These are phyloP conservation scores for Mercenaria mercenaria DNA, from an alignment of 1,140 invertebrate genomes.

Conservation along the genomic window DNA sequence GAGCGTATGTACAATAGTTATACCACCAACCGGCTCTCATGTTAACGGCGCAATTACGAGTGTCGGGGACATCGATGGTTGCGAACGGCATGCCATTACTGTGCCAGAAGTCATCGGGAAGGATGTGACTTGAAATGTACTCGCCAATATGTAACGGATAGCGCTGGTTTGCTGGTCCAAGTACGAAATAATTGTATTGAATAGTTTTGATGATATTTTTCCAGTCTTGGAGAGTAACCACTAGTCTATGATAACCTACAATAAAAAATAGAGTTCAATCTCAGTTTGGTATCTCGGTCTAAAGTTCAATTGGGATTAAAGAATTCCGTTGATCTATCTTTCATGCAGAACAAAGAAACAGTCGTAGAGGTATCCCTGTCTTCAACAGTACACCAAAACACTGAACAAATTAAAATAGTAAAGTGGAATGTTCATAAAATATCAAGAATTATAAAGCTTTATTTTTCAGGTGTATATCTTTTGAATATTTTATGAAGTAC, in stretches of 20 bases:
- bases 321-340: too few relatives aligned
- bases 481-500: too few relatives aligned
- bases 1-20: conserved; percentile 69
- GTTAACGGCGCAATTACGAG: conserved; percentile 52
- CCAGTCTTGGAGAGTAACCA: conserved; percentile 38
- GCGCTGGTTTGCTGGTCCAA: not conserved
- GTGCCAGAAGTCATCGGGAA: conserved; percentile 67
- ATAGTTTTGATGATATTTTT: not conserved
- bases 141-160: conserved; percentile 64
- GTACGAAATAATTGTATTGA: conserved; percentile 6
- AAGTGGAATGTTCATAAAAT: too few relatives aligned
- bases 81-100: conserved; percentile 67
- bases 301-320: too few relatives aligned
- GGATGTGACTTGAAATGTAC: conserved; percentile 1
- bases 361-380: too few relatives aligned
- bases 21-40: conserved; percentile 62
- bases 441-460: too few relatives aligned
- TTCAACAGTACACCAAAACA: too few relatives aligned
- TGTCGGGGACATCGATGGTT: conserved; percentile 67
- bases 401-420: too few relatives aligned
- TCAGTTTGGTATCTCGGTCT: too few relatives aligned
- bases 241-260: conserved; percentile 35
- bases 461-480: too few relatives aligned
- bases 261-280: not conserved
- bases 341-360: too few relatives aligned